Conservation (phyloP, 2,797 vertebrate genomes). For the Semotilus atromaculatus region DNA sequence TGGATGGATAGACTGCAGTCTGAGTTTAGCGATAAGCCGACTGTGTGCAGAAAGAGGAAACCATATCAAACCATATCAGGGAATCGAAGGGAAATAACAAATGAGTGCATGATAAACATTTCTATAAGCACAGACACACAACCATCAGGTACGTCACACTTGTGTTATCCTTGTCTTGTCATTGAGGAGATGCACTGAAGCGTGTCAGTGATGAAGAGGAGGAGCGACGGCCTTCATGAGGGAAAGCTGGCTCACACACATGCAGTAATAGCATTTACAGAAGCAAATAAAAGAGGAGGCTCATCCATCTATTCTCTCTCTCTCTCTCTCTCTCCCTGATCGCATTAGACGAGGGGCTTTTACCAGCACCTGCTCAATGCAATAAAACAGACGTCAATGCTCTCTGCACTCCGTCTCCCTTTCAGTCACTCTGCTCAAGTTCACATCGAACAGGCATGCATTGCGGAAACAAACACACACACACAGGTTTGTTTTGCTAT, state of each 20-base stretch:
- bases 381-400: constrained; percentile 56
- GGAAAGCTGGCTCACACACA: constrained; percentile 61
- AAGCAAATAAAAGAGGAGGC: constrained; percentile 58
- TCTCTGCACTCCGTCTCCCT: constrained; percentile 45
- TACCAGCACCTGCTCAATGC: constrained; percentile 56
- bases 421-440: constrained; percentile 34
- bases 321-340: constrained; percentile 64
- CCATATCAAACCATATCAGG: no score
- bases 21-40: no score
- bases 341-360: constrained; percentile 65
- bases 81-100: neutral
- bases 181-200: constrained; percentile 47
- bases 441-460: constrained; percentile 27
- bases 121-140: neutral
- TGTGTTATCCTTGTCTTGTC: constrained; percentile 27
- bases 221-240: constrained; percentile 44
- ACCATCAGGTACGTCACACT: neutral
- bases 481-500: no score
- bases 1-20: no score
- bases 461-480: neutral
- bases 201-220: constrained; percentile 49
- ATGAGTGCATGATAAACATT: neutral
- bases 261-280: constrained; percentile 67
- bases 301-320: constrained; percentile 52
- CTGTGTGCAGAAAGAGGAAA: no score